phyloP scores from a whole-genome alignment of 2,797 vertebrate genomes.

The Diglossa cyanea region DNA sequence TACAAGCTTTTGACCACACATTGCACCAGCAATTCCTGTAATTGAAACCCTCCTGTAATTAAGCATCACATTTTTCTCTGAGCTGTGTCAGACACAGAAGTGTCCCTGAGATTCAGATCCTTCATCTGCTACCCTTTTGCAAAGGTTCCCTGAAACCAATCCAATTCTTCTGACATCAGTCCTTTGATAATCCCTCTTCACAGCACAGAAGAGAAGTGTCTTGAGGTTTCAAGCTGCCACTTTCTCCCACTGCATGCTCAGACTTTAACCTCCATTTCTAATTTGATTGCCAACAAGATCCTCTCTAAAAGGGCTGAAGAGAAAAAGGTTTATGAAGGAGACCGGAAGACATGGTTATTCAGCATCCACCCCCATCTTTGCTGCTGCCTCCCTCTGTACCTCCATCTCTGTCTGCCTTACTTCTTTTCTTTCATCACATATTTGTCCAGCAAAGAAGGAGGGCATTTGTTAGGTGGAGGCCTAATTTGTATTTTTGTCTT shows the following conservation, averaged over 20 bases:
- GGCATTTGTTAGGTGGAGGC: neutral
- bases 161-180: neutral
- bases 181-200: neutral
- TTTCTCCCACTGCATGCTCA: neutral
- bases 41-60: conserved; percentile 1
- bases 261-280: neutral
- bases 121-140: neutral
- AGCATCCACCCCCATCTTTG: neutral
- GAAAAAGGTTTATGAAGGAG: neutral
- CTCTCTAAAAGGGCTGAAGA: neutral
- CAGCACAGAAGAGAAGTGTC: neutral
- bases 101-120: neutral
- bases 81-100: neutral
- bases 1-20: neutral
- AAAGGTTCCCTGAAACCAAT: neutral
- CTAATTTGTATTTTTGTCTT: neutral
- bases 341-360: neutral
- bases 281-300: neutral
- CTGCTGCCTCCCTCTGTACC: neutral
- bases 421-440: neutral
- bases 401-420: neutral
- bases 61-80: neutral
- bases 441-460: neutral
- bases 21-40: neutral
- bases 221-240: neutral